Evolutionary conservation across 2,113 vertebrate species (phyloP).

Genomic region (Rhea americana): DNA sequence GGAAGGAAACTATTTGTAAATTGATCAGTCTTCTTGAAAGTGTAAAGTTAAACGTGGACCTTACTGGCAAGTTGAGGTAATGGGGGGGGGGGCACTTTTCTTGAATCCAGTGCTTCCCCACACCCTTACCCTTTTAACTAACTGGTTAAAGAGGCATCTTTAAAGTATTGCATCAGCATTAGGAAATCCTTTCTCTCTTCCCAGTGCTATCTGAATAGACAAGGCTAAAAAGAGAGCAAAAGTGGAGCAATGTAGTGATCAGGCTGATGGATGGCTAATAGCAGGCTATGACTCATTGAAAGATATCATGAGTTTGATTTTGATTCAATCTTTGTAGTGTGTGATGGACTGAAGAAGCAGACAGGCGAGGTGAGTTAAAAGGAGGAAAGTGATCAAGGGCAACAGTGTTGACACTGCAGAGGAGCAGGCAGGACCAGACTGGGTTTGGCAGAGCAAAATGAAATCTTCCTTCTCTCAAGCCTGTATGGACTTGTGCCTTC

Average conservation of each 20-base stretch:
- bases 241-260: neutral
- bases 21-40: neutral
- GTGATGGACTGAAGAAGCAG: neutral
- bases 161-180: neutral
- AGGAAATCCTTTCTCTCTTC: neutral
- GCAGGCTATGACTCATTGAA: neutral
- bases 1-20: neutral
- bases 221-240: neutral
- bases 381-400: neutral
- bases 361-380: neutral
- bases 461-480: neutral
- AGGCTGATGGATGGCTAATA: neutral
- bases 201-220: neutral
- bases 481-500: neutral
- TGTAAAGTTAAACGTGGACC: neutral
- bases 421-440: neutral
- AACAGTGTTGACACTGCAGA: neutral
- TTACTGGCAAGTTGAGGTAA: neutral
- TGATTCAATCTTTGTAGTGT: neutral
- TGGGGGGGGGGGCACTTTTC: neutral
- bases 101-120: rapidly evolving
- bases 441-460: neutral
- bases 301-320: rapidly evolving
- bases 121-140: neutral
- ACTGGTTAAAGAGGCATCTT: neutral